Base-by-base conservation (phyloP, 2,113 vertebrate species). In the Vanacampus margaritifer region DNA sequence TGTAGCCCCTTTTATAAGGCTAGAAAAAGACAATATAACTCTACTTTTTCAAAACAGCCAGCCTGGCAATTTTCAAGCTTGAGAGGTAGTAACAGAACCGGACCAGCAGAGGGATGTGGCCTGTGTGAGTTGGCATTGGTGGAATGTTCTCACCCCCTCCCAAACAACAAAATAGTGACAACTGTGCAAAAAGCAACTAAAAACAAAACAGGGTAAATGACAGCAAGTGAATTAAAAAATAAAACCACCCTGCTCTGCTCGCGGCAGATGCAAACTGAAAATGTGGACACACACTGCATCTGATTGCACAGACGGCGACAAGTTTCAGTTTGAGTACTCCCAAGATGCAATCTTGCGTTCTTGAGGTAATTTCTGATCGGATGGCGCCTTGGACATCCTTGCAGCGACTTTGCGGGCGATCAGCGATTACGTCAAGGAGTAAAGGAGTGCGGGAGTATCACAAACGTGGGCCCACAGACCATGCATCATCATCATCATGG, bases 281-380 rank as follows among this genome's bases (percentile, higher is more conserved):
- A 86, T 41, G 76, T 63, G 9, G 54, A 87, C 80, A 85, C 75
- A 84, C 75, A 79, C 79, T 26, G 69, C 79, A 78, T 75, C 71
- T 5, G 66, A 70, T 69, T 75, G 72, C 81, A 89, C 80, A 79
- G 83, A 73, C 71, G 69, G 87, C 86, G 85, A 80, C 69, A 79
- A 72, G 64, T 78, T 66, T 71, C 76, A 73, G 76, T 83, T 73
- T 83, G 77, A 85, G 79, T 84, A 86, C 86, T 86, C 85, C 77
- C 9, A 13, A 71, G 75, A 69, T 61, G 69, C 76, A 79, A 71
- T 77, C 84, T 80, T 84, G 73, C 74, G 65, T 75, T 74, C 80
- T 80, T 73, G 82, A 85, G n/a, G 85, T 84, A 84, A 88, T 84
- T 76, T 83, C 82, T 84, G 87, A 79, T 83, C 75, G 58, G 63